These are phyloP conservation scores for Lepidothrix coronata DNA, from an alignment of 2,113 vertebrate species.

Conservation along the genomic window DNA sequence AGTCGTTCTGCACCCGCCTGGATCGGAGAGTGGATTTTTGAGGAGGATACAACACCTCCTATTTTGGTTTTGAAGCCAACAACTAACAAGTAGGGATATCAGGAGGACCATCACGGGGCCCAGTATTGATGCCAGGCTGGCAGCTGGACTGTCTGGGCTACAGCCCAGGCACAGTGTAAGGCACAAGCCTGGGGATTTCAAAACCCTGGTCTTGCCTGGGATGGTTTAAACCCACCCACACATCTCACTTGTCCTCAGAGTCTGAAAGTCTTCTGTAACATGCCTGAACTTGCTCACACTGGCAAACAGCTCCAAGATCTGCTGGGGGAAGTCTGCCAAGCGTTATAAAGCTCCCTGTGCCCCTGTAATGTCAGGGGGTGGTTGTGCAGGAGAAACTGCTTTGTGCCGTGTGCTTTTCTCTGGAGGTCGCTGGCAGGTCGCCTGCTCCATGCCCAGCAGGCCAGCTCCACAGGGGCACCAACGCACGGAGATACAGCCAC, in stretches of 20 bases:
- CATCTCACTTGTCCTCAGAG: background rate
- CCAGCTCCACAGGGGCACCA: background rate
- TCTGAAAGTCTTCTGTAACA: constrained; percentile 15
- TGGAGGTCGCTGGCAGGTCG: background rate
- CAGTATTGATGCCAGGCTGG: background rate
- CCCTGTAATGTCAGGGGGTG: background rate
- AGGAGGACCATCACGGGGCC: background rate
- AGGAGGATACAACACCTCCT: background rate
- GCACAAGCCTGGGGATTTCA: constrained; percentile 13
- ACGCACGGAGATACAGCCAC: background rate
- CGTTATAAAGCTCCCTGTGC: background rate
- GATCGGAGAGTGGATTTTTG: background rate
- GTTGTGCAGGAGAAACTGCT: background rate
- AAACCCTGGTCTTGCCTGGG: background rate
- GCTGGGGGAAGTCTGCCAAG: background rate
- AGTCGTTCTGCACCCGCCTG: fast-evolving
- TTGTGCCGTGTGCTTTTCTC: background rate
- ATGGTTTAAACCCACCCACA: background rate
- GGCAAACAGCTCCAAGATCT: background rate
- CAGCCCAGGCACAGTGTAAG: background rate
- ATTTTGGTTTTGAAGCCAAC: background rate
- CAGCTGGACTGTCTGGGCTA: constrained; percentile 8
- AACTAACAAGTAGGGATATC: background rate
- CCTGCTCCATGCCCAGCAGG: background rate
- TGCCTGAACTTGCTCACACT: constrained; percentile 11